These are phyloP conservation scores for Carassius carassius DNA, from an alignment of 2,113 vertebrate genomes.

Conservation along the genomic window DNA sequence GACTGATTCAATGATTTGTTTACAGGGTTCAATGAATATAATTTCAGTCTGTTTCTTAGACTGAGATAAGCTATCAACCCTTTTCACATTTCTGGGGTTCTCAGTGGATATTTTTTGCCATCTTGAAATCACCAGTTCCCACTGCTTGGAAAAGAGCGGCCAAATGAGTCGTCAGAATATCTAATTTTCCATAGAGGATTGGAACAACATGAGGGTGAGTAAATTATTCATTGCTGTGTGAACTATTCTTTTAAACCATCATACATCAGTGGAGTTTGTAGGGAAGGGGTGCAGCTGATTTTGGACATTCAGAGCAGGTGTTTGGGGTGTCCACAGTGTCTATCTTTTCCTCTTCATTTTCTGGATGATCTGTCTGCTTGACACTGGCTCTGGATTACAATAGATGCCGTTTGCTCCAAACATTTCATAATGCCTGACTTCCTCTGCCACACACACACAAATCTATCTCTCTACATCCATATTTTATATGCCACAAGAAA, in stretches of 20 bases:
- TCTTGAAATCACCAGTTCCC: background rate
- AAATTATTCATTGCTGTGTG: background rate
- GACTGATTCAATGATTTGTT: background rate
- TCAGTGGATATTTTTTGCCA: too few relatives aligned
- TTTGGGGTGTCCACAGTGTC: background rate
- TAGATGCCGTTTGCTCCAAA: background rate
- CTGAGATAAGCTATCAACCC: too few relatives aligned
- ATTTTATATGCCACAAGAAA: background rate
- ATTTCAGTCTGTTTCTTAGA: background rate
- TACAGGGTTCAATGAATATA: background rate
- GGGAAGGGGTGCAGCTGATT: background rate
- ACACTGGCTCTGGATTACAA: constrained; percentile 12
- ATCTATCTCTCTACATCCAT: background rate
- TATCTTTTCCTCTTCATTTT: constrained; percentile 1
- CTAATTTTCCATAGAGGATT: background rate
- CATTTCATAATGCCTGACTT: constrained; percentile 1
- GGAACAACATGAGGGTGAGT: background rate
- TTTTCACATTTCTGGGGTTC: too few relatives aligned
- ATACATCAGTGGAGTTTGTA: background rate
- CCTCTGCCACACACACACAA: background rate
- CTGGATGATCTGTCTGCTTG: constrained; percentile 1
- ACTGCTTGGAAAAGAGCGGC: background rate
- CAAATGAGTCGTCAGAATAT: background rate
- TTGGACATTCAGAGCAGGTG: background rate
- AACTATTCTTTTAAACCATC: background rate